Conservation (phyloP, 2,888 invertebrate genomes). For the Mylabris sibirica region DNA sequence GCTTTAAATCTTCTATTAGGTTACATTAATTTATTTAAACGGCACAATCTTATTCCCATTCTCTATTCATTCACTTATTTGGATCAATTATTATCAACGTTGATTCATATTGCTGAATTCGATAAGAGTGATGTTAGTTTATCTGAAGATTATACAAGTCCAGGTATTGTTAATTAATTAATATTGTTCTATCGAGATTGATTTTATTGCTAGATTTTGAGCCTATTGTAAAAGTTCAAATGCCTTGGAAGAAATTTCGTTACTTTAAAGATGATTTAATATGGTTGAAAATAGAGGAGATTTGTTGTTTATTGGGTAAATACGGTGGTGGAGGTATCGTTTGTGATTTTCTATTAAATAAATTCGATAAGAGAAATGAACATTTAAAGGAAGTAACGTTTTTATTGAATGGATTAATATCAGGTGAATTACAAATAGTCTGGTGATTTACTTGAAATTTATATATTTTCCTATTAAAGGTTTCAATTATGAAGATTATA, state of each 20-base stretch:
- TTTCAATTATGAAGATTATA: conserved; percentile 25
- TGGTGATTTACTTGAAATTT: conserved; percentile 2
- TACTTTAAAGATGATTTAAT: conserved; percentile 65
- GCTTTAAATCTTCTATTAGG: conserved; percentile 73
- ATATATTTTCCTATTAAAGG: neutral
- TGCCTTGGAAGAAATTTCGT: conserved; percentile 72
- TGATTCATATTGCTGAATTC: conserved; percentile 66
- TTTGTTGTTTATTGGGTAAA: conserved; percentile 66
- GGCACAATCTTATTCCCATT: conserved; percentile 66
- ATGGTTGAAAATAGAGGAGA: conserved; percentile 63
- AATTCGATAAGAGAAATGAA: conserved; percentile 63
- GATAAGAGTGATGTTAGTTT: conserved; percentile 63
- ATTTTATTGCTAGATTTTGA: conserved; percentile 55
- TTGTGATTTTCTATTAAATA: conserved; percentile 69
- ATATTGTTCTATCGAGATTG: neutral
- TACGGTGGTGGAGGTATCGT: conserved; percentile 66
- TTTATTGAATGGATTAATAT: conserved; percentile 64
- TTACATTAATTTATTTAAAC: conserved; percentile 68
- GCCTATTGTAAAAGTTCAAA: conserved; percentile 51
- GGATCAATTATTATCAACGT: conserved; percentile 65
- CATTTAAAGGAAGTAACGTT: conserved; percentile 69
- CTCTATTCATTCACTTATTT: conserved; percentile 66
- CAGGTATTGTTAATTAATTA: conserved; percentile 36
- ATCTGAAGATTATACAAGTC: conserved; percentile 62
- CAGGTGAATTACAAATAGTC: conserved; percentile 35